These are phyloP conservation scores for Trichopoda pennipes DNA, from an alignment of 2,888 invertebrate genomes.

Conservation along the genomic window DNA sequence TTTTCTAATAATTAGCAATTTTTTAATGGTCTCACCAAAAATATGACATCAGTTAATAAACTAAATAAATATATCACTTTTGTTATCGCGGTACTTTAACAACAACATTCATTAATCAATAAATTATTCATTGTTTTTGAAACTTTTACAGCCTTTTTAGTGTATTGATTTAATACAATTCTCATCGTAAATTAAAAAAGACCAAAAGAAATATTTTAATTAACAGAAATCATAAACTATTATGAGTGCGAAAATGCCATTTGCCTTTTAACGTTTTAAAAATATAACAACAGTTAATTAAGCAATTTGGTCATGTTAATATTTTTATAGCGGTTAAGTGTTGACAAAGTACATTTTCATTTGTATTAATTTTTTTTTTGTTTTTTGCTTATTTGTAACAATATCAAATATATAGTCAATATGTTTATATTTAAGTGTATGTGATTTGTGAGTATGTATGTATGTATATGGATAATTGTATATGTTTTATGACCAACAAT, in stretches of 20 bases:
- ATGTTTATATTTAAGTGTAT: conserved; percentile 2
- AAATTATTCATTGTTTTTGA: no score
- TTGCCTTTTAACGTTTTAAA: conserved; percentile 35
- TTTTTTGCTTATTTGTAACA: conserved; percentile 7
- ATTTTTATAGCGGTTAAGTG: conserved; percentile 76
- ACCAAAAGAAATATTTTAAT: no score
- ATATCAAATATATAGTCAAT: conserved; percentile 55
- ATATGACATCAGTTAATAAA: no score
- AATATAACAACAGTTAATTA: conserved; percentile 76
- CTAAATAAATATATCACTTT: no score
- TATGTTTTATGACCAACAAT: conserved; percentile 76
- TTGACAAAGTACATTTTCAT: conserved; percentile 72
- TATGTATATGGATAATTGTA: conserved; percentile 54
- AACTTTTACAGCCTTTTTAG: no score
- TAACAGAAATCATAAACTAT: conserved; percentile 30
- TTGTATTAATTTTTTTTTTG: conserved; percentile 41
- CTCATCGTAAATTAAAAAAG: no score
- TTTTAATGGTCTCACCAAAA: no score
- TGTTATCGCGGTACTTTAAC: no score
- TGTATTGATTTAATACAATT: no score
- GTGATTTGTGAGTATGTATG: conserved; percentile 28
- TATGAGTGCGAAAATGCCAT: conserved; percentile 23
- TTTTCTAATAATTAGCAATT: no score
- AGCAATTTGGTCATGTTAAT: conserved; percentile 76
- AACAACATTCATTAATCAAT: no score